Evolutionary conservation across 2,888 invertebrate genomes (phyloP).

Genomic region (Mayetiola destructor): DNA sequence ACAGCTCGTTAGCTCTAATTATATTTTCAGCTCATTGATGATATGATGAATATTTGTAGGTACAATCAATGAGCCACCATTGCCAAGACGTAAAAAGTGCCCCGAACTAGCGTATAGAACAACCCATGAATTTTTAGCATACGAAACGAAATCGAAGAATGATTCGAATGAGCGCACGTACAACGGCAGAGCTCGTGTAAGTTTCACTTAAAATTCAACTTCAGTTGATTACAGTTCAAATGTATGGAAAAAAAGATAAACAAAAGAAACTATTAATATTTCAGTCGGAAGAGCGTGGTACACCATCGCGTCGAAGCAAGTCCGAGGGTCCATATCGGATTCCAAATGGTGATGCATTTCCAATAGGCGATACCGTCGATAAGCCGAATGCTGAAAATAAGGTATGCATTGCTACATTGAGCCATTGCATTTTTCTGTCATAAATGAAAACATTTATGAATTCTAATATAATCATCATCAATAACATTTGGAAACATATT

Average conservation of each 20-base stretch:
- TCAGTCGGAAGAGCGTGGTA: conserved; percentile 56
- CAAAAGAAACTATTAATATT: conserved; percentile 28
- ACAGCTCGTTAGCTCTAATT: too few species aligned
- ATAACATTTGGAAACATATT: too few species aligned
- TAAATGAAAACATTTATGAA: too few species aligned
- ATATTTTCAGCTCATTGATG: too few species aligned
- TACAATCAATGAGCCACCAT: conserved; percentile 59
- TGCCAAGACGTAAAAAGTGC: conserved; percentile 78
- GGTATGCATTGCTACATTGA: conserved; percentile 28
- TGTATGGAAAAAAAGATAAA: background rate
- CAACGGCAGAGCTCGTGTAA: conserved; percentile 36
- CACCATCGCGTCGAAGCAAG: conserved; percentile 61
- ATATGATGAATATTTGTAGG: too few species aligned
- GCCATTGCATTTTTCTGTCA: too few species aligned
- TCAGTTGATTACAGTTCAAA: conserved; percentile 9
- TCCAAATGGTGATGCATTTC: conserved; percentile 30
- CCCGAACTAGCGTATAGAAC: conserved; percentile 76
- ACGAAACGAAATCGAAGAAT: conserved; percentile 47
- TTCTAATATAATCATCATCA: too few species aligned
- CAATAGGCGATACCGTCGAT: conserved; percentile 6
- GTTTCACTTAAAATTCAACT: conserved; percentile 18
- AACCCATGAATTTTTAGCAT: conserved; percentile 63
- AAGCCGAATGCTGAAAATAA: conserved; percentile 27
- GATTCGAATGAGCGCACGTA: conserved; percentile 43
- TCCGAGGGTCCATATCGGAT: conserved; percentile 54